Evolutionary conservation across 2,113 vertebrate genomes (phyloP).

Genomic region (Plecturocebus donacophilus): DNA sequence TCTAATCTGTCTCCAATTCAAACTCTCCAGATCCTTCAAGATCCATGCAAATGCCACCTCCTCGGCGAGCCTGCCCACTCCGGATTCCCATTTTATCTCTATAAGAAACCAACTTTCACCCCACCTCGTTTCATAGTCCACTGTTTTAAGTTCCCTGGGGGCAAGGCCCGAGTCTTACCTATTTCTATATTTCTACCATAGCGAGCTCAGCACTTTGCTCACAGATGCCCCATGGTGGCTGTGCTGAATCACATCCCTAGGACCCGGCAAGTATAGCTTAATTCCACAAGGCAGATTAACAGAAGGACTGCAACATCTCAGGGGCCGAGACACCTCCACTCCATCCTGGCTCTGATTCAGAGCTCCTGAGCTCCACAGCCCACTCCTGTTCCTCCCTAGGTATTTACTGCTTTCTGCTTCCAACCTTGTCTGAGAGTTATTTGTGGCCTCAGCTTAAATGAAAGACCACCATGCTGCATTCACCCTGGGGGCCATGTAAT

Average conservation of each 20-base stretch:
- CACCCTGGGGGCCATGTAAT: neutral
- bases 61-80: too few relatives aligned
- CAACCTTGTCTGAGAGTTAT: neutral
- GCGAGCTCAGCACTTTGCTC: neutral
- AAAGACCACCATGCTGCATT: neutral
- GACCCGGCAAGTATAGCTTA: neutral
- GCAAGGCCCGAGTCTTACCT: neutral
- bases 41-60: too few relatives aligned
- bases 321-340: neutral
- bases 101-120: neutral
- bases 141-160: neutral
- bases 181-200: neutral
- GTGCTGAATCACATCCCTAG: neutral
- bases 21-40: neutral
- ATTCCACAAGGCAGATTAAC: neutral
- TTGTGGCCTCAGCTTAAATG: neutral
- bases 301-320: neutral
- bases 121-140: neutral
- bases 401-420: neutral
- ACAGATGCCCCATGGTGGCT: rapidly evolving
- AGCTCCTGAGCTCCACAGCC: neutral
- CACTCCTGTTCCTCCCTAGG: neutral
- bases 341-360: neutral
- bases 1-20: neutral
- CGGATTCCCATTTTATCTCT: neutral